phyloP scores from a whole-genome alignment of 2,797 vertebrate species.

The Nasua narica region DNA sequence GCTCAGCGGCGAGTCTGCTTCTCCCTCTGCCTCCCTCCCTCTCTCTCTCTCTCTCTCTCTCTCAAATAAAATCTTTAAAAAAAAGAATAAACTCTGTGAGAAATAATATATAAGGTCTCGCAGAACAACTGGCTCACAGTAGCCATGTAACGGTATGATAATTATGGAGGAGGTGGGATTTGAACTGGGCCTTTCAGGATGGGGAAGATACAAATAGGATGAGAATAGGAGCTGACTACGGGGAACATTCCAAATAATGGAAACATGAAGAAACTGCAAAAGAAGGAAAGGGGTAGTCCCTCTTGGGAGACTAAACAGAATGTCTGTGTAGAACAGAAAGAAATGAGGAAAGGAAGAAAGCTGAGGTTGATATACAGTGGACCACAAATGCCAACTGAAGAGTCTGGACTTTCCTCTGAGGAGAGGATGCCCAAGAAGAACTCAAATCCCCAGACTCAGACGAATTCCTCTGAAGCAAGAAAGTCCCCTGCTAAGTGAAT shows the following conservation, averaged over 20 bases:
- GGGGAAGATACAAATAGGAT: background rate
- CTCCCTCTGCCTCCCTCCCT: too few relatives aligned
- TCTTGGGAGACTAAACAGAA: background rate
- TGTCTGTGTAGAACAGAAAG: background rate
- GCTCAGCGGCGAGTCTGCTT: background rate
- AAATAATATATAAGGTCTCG: background rate
- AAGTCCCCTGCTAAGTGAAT: background rate
- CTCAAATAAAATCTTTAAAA: background rate
- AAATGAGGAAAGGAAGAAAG: background rate
- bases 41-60: too few relatives aligned
- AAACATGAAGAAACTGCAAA: background rate
- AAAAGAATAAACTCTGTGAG: background rate
- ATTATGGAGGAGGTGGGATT: background rate
- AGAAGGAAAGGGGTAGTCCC: background rate
- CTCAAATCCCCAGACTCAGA: background rate
- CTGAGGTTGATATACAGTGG: background rate
- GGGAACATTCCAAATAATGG: background rate
- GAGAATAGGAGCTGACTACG: background rate
- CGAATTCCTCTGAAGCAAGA: slow-evolving; percentile 18
- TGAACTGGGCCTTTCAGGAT: background rate
- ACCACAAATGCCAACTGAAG: background rate
- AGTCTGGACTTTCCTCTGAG: background rate
- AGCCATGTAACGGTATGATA: background rate
- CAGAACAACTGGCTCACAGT: background rate
- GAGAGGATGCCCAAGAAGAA: background rate